Conservation (phyloP, 1,140 invertebrate species). For the Akabosia matsudoensis region DNA sequence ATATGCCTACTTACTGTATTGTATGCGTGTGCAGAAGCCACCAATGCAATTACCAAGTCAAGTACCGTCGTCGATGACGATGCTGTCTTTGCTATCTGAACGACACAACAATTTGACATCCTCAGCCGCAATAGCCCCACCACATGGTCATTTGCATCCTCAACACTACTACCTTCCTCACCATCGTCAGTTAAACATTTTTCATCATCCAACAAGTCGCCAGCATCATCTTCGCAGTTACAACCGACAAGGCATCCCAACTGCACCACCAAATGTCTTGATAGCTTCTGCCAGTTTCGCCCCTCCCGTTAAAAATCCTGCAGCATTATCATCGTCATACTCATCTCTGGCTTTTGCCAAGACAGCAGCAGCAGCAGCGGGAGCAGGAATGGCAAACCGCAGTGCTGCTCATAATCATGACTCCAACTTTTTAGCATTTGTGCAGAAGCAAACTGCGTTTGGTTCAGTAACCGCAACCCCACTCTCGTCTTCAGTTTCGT, state of each 20-base stretch:
- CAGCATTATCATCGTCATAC: not conserved
- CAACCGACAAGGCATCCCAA: not conserved
- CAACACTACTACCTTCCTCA: not conserved
- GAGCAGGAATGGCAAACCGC: not conserved
- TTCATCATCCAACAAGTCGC: not conserved
- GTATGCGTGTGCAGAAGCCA: not conserved
- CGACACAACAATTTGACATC: conserved; percentile 3
- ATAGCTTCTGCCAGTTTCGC: not conserved
- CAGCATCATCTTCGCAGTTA: not conserved
- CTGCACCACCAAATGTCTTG: not conserved
- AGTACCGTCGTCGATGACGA: conserved; percentile 10
- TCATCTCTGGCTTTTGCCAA: conserved; percentile 9
- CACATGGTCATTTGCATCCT: conserved; percentile 15
- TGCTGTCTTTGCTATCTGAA: not conserved
- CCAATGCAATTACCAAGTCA: conserved; percentile 18
- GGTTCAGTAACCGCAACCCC: conserved; percentile 21
- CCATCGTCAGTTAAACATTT: not conserved
- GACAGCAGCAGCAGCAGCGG: not conserved
- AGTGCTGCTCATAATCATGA: not conserved
- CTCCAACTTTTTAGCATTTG: not conserved
- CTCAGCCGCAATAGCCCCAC: not conserved
- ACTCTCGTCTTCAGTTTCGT: conserved; percentile 28
- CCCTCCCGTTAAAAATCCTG: not conserved
- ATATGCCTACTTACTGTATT: no score
- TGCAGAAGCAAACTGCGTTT: not conserved